Conservation (phyloP, 2,888 invertebrate genomes). For the Pollenia angustigena region DNA sequence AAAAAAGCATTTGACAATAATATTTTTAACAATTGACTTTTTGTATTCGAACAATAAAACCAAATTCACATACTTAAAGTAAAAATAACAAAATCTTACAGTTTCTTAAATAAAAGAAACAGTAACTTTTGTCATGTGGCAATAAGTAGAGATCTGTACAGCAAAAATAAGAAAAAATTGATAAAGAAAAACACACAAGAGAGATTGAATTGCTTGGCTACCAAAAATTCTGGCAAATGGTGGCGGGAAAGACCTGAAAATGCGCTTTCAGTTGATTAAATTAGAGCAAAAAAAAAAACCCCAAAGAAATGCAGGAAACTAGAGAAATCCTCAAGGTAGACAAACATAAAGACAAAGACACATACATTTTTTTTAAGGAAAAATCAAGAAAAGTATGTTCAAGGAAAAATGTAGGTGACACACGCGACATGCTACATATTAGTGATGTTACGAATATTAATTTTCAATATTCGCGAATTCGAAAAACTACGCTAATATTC, state of each 20-base stretch:
- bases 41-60: constrained; percentile 10
- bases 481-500: no score
- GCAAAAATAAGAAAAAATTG: constrained; percentile 4
- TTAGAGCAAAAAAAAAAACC: constrained; percentile 69
- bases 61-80: background rate
- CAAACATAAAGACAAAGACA: background rate
- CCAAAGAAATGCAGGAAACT: background rate
- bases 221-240: constrained; percentile 62
- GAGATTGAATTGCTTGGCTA: constrained; percentile 61
- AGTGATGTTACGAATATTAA: background rate
- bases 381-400: background rate
- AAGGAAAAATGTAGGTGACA: constrained; percentile 66
- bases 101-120: constrained; percentile 24
- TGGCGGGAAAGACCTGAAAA: constrained; percentile 71
- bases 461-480: no score
- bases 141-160: constrained; percentile 28
- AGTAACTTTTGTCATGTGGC: constrained; percentile 49
- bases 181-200: background rate
- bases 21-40: constrained; percentile 56
- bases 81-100: constrained; percentile 12
- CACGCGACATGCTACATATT: constrained; percentile 37
- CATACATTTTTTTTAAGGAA: no score
- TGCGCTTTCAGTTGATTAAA: constrained; percentile 77
- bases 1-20: constrained; percentile 61
- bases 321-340: constrained; percentile 57